Conservation (phyloP, 2,797 vertebrate species). For the Melanitta fusca region DNA sequence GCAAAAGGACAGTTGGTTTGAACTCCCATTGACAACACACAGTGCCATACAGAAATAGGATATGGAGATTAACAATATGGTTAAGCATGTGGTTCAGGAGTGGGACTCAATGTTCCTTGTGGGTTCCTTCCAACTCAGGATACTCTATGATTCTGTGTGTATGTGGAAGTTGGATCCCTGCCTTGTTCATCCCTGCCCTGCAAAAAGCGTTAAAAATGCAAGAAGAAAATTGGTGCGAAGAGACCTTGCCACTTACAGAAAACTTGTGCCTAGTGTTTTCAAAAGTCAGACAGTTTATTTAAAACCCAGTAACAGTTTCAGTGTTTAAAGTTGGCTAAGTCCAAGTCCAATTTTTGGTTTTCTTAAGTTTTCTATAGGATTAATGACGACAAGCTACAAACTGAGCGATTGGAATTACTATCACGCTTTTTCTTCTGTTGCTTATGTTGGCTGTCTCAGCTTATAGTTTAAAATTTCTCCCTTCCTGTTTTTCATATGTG, state of each 20-base stretch:
- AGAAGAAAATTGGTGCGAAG: neutral
- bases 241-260: neutral
- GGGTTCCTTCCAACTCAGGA: too few relatives aligned
- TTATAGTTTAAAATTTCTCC: neutral
- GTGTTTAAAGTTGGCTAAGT: neutral
- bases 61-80: neutral
- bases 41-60: neutral
- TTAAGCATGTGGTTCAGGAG: neutral
- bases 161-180: neutral
- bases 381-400: neutral
- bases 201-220: neutral
- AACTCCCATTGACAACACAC: neutral
- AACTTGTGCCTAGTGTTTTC: neutral
- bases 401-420: neutral
- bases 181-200: neutral
- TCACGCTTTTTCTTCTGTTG: neutral
- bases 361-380: neutral
- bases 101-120: too few relatives aligned
- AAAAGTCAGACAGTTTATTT: conserved; percentile 3
- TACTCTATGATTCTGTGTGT: neutral
- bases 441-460: neutral
- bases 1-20: neutral
- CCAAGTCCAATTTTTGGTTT: neutral
- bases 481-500: neutral
- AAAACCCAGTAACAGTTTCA: neutral